phyloP scores from a whole-genome alignment of 2,888 invertebrate species.

The Gastrophysa polygoni region DNA sequence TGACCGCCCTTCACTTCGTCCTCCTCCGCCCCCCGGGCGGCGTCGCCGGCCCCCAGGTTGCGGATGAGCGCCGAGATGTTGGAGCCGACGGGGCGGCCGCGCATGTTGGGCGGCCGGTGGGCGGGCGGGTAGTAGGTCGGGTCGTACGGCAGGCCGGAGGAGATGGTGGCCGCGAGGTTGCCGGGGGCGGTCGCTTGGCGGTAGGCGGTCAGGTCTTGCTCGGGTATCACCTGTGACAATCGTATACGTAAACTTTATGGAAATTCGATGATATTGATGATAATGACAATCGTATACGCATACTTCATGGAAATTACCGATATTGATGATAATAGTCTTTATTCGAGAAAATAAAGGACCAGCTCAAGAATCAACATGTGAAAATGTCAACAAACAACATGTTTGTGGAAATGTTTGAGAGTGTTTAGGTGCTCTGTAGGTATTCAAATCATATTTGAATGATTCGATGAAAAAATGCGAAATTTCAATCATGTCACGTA shows the following conservation, averaged over 20 bases:
- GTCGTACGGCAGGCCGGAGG: slow-evolving; percentile 54
- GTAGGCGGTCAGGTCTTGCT: slow-evolving; percentile 54
- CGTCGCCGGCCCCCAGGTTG: slow-evolving; percentile 58
- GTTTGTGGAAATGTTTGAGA: too few species aligned
- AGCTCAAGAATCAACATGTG: too few species aligned
- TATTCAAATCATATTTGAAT: too few species aligned
- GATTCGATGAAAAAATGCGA: too few species aligned
- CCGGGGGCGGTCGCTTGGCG: slow-evolving; percentile 47
- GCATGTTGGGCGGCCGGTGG: slow-evolving; percentile 50
- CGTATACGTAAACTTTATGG: too few species aligned
- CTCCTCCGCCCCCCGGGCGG: slow-evolving; percentile 55
- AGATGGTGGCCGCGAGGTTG: slow-evolving; percentile 57
- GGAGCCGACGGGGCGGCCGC: slow-evolving; percentile 52
- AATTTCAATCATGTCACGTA: too few species aligned
- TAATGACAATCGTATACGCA: too few species aligned
- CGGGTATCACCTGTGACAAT: slow-evolving; percentile 56
- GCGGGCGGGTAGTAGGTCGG: slow-evolving; percentile 51
- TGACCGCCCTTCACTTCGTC: slow-evolving; percentile 54
- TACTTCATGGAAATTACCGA: not conserved
- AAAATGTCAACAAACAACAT: too few species aligned
- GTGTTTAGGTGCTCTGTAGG: too few species aligned
- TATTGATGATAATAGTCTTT: too few species aligned
- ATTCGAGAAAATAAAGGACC: too few species aligned
- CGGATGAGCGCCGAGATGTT: slow-evolving; percentile 61
- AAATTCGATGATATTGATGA: too few species aligned